Percentiles rank a stretch among this genome's conserved stretches.
Conservation (phyloP, 1,140 invertebrate species). For the Arion vulgaris region DNA sequence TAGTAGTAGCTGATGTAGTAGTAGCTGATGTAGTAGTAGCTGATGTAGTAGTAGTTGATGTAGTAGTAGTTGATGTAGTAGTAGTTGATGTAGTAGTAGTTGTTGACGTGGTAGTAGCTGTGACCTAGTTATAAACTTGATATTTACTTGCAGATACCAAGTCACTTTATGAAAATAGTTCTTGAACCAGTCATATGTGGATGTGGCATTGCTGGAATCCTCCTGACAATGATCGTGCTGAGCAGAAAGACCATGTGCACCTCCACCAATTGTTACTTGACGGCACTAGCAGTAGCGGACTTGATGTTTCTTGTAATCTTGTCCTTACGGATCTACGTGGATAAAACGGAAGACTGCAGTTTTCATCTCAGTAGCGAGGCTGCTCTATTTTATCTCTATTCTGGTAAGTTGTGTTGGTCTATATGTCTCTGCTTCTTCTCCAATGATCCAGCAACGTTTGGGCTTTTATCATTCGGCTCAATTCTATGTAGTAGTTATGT, state of each 20-base stretch:
- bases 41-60: background rate
- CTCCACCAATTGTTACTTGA: conserved; percentile 83
- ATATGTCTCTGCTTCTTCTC: too few relatives aligned
- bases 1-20: background rate
- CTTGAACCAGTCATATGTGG: conserved; percentile 56
- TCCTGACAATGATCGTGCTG: conserved; percentile 75
- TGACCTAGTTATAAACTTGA: background rate
- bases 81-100: background rate
- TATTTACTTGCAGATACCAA: conserved; percentile 22
- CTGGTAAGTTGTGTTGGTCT: background rate
- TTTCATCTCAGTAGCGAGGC: conserved; percentile 15
- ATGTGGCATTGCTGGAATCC: conserved; percentile 59
- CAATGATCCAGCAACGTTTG: too few relatives aligned
- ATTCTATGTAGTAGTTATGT: too few relatives aligned
- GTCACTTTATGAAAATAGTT: conserved; percentile 49
- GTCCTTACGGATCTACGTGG: conserved; percentile 49
- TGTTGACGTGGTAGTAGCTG: background rate
- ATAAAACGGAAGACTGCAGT: conserved; percentile 29
- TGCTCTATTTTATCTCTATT: conserved; percentile 9
- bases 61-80: background rate
- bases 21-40: background rate
- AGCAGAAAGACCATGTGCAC: conserved; percentile 82
- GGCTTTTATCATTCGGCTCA: too few relatives aligned
- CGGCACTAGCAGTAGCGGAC: conserved; percentile 82
- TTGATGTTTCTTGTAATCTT: conserved; percentile 79